Base-by-base conservation (phyloP, 2,113 vertebrate species). In the Leiothrix lutea region DNA sequence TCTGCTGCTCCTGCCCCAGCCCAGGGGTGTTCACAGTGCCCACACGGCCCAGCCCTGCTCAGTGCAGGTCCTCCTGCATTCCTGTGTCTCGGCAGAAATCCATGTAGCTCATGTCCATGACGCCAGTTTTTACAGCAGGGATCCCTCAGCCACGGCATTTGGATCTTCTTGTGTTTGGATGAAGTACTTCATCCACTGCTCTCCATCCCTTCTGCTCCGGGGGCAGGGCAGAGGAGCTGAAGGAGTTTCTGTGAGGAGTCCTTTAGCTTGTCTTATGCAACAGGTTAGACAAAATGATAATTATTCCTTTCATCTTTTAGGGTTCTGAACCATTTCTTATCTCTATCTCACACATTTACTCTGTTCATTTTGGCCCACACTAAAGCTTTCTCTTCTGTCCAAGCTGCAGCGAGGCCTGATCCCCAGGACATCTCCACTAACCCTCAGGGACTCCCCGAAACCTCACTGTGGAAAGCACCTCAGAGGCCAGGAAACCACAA, bases 271-370 rank as follows among this genome's bases (percentile, higher is more conserved):
- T 26, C 14, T 80, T 60, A 72, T 11, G 36, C 20, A 72, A 42
- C 28, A 42, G 22, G 17, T 51, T 26, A 74, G n/a, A 72, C 40
- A 85, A 93, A 56, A 48, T 21, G 0, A 26, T 40, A 70, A 94
- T 42, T 22, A 36, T 9, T n/a, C 23, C 19, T 88, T 74, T 82
- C 12, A 38, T 60, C 29, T 58, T 80, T 47, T 71, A 91, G 18
- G 14, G 40, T 73, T 88, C 60, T 81, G 47, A 88, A 84, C 40
- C 8, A 22, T 65, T 88, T 92, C 21, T 38, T 65, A 19, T 60
- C 38, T 73, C 29, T 70, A 0, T 33, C 33, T 79, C 47, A 31
- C 0, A 1, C 2, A 0, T 40, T n/a, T n/a, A 4, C 48, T 70
- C 38, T 2, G 1, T 67, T 64, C 12, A 4, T 87, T 83, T 67